These are phyloP conservation scores for Drosophila funebris DNA, from an alignment of 1,140 invertebrate species.

Conservation along the genomic window DNA sequence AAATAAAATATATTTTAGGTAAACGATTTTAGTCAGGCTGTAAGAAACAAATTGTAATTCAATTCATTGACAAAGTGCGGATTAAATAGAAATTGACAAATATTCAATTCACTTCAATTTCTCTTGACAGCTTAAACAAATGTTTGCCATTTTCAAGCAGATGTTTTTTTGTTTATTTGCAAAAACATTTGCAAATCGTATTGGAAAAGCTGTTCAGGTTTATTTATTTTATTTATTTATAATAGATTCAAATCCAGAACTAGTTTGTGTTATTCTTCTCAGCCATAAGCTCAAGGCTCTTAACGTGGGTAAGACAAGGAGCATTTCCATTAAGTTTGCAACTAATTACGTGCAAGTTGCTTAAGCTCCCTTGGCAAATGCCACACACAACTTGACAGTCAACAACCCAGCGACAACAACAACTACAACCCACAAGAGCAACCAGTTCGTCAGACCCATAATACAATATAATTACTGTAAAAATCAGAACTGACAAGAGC, in stretches of 20 bases:
- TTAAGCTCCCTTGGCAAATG: slow-evolving; percentile 29
- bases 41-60: slow-evolving; percentile 10
- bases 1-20: slow-evolving; percentile 8
- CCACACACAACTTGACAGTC: slow-evolving; percentile 10
- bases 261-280: slow-evolving; percentile 2
- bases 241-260: not conserved
- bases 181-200: not conserved
- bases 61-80: slow-evolving; percentile 13
- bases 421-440: not conserved
- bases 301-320: slow-evolving; percentile 5
- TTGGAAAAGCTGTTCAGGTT: slow-evolving; percentile 8
- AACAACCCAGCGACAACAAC: slow-evolving; percentile 26
- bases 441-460: slow-evolving; percentile 51
- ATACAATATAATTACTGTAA: slow-evolving; percentile 79
- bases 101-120: not conserved
- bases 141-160: slow-evolving; percentile 18
- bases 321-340: slow-evolving; percentile 73
- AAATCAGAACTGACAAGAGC: slow-evolving; percentile 62
- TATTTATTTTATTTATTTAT: not conserved
- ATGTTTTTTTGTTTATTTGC: no score
- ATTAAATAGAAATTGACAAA: slow-evolving; percentile 17
- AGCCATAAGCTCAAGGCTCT: not conserved
- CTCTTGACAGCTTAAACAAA: slow-evolving; percentile 6
- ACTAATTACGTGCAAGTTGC: slow-evolving; percentile 74
- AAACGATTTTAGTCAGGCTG: not conserved